A percentile compares a stretch with the other conserved stretches of the same genome.
phyloP scores from a whole-genome alignment of 2,113 vertebrate species.

The Pituophis catenifer region DNA sequence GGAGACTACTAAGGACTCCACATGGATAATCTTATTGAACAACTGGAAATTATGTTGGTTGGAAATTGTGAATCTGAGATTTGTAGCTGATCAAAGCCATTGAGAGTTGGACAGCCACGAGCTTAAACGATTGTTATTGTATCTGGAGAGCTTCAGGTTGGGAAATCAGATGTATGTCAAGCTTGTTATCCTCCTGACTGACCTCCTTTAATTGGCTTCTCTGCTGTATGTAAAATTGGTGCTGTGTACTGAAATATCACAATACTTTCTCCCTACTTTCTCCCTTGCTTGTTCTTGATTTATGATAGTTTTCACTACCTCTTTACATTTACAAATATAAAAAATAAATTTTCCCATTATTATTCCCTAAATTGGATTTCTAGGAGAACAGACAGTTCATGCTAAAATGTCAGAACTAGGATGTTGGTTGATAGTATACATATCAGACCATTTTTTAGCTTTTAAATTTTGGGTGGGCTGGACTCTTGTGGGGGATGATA shows the following conservation, averaged over 20 bases:
- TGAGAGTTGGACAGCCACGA: not conserved
- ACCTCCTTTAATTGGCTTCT: conserved; percentile 8
- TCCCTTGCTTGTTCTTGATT: not conserved
- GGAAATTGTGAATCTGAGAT: not conserved
- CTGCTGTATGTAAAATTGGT: conserved; percentile 40
- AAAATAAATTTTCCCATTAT: not conserved
- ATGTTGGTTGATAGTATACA: not conserved
- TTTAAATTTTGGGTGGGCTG: not conserved
- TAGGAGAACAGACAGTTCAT: not conserved
- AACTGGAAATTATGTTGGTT: not conserved
- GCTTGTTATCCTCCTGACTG: not conserved
- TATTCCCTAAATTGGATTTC: not conserved
- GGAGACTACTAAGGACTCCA: not conserved
- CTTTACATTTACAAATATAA: not conserved
- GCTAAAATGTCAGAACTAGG: not conserved
- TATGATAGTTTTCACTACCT: not conserved
- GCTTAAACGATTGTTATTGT: not conserved
- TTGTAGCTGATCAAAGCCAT: not conserved
- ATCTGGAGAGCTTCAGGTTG: not conserved
- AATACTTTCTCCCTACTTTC: conserved; percentile 29
- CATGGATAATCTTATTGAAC: not conserved
- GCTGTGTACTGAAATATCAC: conserved; percentile 9
- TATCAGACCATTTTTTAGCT: not conserved
- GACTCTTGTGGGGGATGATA: not conserved
- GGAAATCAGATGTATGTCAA: not conserved